These are phyloP conservation scores for Aquatica leii DNA, from an alignment of 2,888 invertebrate species.

Conservation along the genomic window DNA sequence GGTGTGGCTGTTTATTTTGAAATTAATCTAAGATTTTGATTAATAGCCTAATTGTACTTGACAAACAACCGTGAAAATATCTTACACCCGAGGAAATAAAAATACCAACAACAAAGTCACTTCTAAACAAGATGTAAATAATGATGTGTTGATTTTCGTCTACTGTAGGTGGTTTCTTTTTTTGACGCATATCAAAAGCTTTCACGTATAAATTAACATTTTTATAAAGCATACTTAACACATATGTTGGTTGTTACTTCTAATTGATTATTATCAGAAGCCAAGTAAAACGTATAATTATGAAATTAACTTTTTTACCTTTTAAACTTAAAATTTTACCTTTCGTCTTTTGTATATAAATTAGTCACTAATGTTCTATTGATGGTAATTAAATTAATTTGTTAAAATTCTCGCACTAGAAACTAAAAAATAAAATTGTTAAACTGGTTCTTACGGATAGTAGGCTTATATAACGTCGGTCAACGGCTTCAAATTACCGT, in stretches of 20 bases:
- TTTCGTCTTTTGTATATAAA: slow-evolving; percentile 12
- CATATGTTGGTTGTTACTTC: slow-evolving; percentile 8
- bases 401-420: slow-evolving; percentile 12
- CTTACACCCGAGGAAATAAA: slow-evolving; percentile 52
- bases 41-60: slow-evolving; percentile 45
- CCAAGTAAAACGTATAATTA: slow-evolving; percentile 11
- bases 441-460: slow-evolving; percentile 24
- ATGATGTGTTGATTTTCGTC: slow-evolving; percentile 49
- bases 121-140: slow-evolving; percentile 48
- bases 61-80: slow-evolving; percentile 50
- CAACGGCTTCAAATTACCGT: slow-evolving; percentile 28
- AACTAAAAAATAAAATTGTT: slow-evolving; percentile 19
- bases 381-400: slow-evolving; percentile 21
- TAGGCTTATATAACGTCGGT: slow-evolving; percentile 23
- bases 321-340: neutral
- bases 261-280: slow-evolving; percentile 18
- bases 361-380: slow-evolving; percentile 10
- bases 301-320: slow-evolving; percentile 15
- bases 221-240: slow-evolving; percentile 24
- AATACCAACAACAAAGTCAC: slow-evolving; percentile 42
- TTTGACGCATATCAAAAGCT: slow-evolving; percentile 23
- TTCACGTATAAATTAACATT: slow-evolving; percentile 26
- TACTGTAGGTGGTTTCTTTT: slow-evolving; percentile 39
- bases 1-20: slow-evolving; percentile 22
- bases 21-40: slow-evolving; percentile 42